Conservation (phyloP, 2,888 invertebrate species). For the Antheraea assamensis region DNA sequence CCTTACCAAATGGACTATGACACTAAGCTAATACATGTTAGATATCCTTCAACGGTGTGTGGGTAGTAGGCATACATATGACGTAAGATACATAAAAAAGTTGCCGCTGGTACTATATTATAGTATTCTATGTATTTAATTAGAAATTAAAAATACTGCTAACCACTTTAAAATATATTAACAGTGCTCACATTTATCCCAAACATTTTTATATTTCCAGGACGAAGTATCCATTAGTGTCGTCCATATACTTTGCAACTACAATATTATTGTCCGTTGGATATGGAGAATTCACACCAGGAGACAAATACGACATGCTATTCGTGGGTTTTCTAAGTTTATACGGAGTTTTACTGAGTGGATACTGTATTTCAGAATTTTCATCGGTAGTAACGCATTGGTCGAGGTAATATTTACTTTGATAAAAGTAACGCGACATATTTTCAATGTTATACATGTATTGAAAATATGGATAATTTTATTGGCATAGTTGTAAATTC, state of each 20-base stretch:
- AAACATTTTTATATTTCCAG: slow-evolving; percentile 42
- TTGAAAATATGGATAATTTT: neutral
- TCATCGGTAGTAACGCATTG: slow-evolving; percentile 75
- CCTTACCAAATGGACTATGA: neutral
- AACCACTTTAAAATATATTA: neutral
- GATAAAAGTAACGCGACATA: neutral
- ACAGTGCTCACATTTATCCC: neutral
- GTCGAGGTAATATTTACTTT: slow-evolving; percentile 55
- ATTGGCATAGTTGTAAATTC: neutral
- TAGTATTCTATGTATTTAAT: neutral
- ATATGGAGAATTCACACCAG: slow-evolving; percentile 73
- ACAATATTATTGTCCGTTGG: slow-evolving; percentile 70
- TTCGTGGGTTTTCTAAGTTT: slow-evolving; percentile 71
- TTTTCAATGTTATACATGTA: neutral
- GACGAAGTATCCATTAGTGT: slow-evolving; percentile 59
- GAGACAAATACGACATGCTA: slow-evolving; percentile 71
- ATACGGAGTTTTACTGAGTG: slow-evolving; percentile 72
- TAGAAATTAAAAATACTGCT: neutral
- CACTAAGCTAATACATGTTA: neutral
- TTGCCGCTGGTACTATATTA: neutral
- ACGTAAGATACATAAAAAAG: neutral
- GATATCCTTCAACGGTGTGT: neutral
- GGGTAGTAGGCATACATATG: neutral
- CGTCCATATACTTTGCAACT: slow-evolving; percentile 74
- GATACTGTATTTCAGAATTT: slow-evolving; percentile 78